phyloP scores from a whole-genome alignment of 2,888 invertebrate genomes.

The Ditylenchus weischeri region DNA sequence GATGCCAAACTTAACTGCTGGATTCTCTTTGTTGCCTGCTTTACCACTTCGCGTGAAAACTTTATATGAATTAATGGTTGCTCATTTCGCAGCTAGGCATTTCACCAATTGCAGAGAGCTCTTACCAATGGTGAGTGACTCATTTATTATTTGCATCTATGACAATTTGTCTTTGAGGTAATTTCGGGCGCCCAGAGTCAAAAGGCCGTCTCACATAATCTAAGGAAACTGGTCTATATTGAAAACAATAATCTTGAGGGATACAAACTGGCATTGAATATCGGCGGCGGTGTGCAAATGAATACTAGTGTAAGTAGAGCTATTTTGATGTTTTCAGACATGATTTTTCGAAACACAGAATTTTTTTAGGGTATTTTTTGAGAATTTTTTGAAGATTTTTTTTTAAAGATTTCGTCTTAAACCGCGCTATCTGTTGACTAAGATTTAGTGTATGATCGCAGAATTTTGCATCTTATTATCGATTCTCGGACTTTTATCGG shows the following conservation, averaged over 20 bases:
- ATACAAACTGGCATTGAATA: not conserved
- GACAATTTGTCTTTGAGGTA: not conserved
- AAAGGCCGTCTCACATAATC: not conserved
- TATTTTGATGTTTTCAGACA: too few relatives aligned
- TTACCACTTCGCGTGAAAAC: constrained; percentile 19
- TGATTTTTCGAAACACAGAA: too few relatives aligned
- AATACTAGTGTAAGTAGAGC: too few relatives aligned
- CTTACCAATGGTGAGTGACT: constrained; percentile 9
- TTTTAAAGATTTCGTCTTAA: too few relatives aligned
- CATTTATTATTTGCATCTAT: constrained; percentile 6
- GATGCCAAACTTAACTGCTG: constrained; percentile 8
- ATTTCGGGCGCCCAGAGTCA: not conserved
- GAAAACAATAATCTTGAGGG: not conserved
- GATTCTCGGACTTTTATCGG: too few relatives aligned
- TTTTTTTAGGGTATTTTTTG: too few relatives aligned
- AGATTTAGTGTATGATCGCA: too few relatives aligned
- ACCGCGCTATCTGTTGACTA: too few relatives aligned
- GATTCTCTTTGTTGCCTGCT: not conserved
- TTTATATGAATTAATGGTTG: constrained; percentile 28
- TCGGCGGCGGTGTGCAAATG: too few relatives aligned
- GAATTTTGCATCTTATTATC: too few relatives aligned
- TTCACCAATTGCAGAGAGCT: constrained; percentile 26
- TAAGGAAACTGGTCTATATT: not conserved
- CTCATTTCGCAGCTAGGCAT: constrained; percentile 39
- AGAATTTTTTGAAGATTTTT: too few relatives aligned